These are phyloP conservation scores for Aegithalos caudatus DNA, from an alignment of 2,113 vertebrate genomes.

Conservation along the genomic window DNA sequence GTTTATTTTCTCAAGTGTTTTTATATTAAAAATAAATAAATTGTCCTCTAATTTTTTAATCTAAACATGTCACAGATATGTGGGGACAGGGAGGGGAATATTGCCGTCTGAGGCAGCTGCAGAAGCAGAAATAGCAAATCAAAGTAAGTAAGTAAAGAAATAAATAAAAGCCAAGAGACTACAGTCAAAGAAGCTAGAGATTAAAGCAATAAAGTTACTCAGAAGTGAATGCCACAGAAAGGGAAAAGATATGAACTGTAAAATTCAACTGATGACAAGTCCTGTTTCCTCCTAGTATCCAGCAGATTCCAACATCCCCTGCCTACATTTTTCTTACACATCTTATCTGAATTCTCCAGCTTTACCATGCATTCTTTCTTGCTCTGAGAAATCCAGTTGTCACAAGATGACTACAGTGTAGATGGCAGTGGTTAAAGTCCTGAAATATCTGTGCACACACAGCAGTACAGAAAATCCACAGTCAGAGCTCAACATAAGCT, in stretches of 20 bases:
- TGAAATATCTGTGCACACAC: background rate
- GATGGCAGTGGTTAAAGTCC: background rate
- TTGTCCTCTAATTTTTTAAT: background rate
- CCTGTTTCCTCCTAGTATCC: background rate
- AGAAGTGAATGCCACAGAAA: background rate
- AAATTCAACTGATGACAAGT: background rate
- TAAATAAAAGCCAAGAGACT: background rate
- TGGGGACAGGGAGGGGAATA: background rate
- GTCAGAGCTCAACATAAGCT: background rate
- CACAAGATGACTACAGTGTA: background rate
- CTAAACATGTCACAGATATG: background rate
- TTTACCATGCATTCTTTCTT: background rate
- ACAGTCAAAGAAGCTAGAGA: background rate
- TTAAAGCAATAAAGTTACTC: background rate
- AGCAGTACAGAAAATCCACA: background rate
- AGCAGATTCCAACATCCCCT: background rate
- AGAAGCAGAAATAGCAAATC: background rate
- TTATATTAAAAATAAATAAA: background rate
- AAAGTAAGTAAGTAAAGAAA: background rate
- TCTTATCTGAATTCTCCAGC: background rate
- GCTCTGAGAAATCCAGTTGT: background rate
- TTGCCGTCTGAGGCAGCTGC: background rate
- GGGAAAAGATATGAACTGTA: background rate
- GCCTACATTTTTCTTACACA: background rate
- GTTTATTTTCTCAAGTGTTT: background rate